Evolutionary conservation across 1,140 invertebrate genomes (phyloP), one percentile per base, ranked within the genome.

Genomic region (Aplysia californica): DNA sequence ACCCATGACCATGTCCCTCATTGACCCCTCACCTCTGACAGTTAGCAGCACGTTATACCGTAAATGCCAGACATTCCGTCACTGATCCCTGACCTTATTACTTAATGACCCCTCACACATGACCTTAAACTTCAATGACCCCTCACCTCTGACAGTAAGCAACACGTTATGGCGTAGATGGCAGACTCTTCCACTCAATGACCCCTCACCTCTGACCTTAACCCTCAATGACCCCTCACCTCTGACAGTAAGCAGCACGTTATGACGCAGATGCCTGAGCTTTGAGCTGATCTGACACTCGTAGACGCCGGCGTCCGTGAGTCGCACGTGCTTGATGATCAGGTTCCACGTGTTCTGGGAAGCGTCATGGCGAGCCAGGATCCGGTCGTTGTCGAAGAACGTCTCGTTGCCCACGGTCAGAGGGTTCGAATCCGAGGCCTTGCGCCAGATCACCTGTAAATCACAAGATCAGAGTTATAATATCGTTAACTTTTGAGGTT

Each of bases 221-320:
- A n/a, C n/a, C n/a, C n/a, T n/a, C n/a, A n/a, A n/a, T n/a, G n/a
- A n/a, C n/a, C n/a, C n/a, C 77, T 75, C 65, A 82, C 81, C 81
- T 59, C 64, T 76, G n/a, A 82, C 81, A 33, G 68, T 39, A 26
- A 82, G 55, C 23, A 78, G 64, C 33, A 82, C 75, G 59, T 80
- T 72, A 21, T 77, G 74, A 35, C 79, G 44, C 2, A 80, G 66
- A 38, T 80, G 76, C 15, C 75, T 26, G n/a, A 75, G 76, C 56
- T 75, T 81, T n/a, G 84, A 81, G 76, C 80, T 82, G 44, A 85
- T 75, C 76, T 85, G 84, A 78, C 84, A 85, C 77, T 85, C 84
- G 68, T 85, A 85, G 15, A 83, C 77, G 0, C 84, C 84, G 18
- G 78, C 73, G 41, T 85, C 82, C 35, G 70, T 36, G 35, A 74